Evolutionary conservation across 53 echinoderm and acorn worm species (phyloP).

Genomic region (Arbacia lixula): DNA sequence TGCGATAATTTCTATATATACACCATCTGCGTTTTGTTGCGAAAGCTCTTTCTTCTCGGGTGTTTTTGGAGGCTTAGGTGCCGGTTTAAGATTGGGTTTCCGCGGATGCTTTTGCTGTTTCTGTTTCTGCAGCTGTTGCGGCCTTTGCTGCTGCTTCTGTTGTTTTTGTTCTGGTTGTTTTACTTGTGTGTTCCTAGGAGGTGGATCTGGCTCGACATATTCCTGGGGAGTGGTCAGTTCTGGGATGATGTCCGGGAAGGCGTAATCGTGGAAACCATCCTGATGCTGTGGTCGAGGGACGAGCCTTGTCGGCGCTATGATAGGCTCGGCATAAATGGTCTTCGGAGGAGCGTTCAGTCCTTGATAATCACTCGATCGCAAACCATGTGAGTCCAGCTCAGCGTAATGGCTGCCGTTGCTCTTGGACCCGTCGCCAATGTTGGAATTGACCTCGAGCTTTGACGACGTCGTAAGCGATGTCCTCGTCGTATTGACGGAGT

Average conservation of each 20-base stretch:
- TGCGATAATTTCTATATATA: constrained; percentile 44
- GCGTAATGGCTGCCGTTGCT: background rate
- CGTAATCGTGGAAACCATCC: constrained; percentile 43
- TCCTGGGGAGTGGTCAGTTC: constrained; percentile 3
- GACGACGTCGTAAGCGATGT: constrained; percentile 3
- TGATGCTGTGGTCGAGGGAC: constrained; percentile 30
- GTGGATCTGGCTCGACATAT: constrained; percentile 47
- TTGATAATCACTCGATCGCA: constrained; percentile 26
- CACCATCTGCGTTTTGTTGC: constrained; percentile 11
- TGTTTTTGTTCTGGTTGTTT: background rate
- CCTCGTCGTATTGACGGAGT: constrained; percentile 16
- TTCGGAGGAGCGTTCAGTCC: constrained; percentile 37
- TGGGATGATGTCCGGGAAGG: constrained; percentile 41
- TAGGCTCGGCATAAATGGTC: constrained; percentile 38
- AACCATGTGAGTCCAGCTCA: constrained; percentile 18
- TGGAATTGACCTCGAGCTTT: constrained; percentile 8
- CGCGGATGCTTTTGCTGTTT: no score
- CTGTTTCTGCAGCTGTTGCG: no score
- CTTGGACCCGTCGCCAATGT: background rate
- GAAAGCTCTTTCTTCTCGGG: constrained; percentile 4
- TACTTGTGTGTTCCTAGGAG: constrained; percentile 3
- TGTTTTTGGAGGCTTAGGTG: background rate
- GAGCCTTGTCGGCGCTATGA: constrained; percentile 7
- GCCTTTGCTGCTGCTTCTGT: no score
- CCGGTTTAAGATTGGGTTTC: no score